phyloP scores from a whole-genome alignment of 2,797 vertebrate species.

The Alectoris magna region DNA sequence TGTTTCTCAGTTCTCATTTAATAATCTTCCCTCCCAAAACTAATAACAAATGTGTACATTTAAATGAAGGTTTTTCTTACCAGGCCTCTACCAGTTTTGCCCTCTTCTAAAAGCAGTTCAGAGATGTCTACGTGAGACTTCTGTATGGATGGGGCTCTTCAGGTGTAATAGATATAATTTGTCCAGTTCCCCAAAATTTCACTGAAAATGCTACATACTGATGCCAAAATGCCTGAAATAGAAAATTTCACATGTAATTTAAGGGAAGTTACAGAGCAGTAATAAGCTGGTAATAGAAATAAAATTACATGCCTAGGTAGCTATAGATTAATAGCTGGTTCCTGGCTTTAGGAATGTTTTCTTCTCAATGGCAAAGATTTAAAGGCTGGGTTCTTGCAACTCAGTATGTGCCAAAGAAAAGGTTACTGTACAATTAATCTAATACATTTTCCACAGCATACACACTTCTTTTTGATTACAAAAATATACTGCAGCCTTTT shows the following conservation, averaged over 20 bases:
- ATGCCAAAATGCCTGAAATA: slow-evolving; percentile 52
- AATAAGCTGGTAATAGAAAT: background rate
- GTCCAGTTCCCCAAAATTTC: background rate
- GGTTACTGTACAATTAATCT: background rate
- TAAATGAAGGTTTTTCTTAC: slow-evolving; percentile 46
- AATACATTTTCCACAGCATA: background rate
- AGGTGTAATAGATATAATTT: background rate
- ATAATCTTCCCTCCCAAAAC: background rate
- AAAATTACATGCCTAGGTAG: background rate
- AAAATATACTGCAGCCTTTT: background rate
- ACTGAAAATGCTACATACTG: slow-evolving; percentile 18
- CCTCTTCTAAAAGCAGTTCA: slow-evolving; percentile 47
- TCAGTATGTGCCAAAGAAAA: background rate
- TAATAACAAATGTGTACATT: background rate
- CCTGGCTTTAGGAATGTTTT: background rate
- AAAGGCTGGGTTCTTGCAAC: background rate
- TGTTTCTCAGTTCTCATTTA: background rate
- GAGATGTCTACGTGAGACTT: slow-evolving; percentile 21
- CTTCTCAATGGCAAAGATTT: background rate
- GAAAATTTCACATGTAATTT: slow-evolving; percentile 36
- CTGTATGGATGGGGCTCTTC: slow-evolving; percentile 8
- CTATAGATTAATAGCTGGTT: background rate
- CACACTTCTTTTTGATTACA: background rate
- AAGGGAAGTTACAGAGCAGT: background rate
- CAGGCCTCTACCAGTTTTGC: slow-evolving; percentile 11